Evolutionary conservation across 2,888 invertebrate genomes (phyloP).

Genomic region (Labia minor): DNA sequence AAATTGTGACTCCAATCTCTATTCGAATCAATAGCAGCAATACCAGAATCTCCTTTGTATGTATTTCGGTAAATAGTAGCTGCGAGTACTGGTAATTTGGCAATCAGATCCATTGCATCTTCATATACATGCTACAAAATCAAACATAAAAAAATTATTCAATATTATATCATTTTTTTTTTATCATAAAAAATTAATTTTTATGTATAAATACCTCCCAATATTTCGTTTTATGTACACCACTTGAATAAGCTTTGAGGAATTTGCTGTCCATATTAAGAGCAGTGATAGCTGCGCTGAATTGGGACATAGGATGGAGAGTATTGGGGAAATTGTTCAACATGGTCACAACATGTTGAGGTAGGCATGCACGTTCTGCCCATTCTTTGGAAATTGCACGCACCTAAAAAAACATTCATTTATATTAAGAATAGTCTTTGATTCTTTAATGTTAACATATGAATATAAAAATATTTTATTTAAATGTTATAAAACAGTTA

Average conservation of each 20-base stretch:
- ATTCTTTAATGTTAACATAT: neutral
- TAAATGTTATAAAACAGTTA: no score
- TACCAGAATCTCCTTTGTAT: slow-evolving; percentile 60
- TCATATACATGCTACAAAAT: slow-evolving; percentile 61
- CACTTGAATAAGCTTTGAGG: slow-evolving; percentile 78
- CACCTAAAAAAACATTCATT: slow-evolving; percentile 29
- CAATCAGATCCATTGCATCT: slow-evolving; percentile 89
- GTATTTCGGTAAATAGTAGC: slow-evolving; percentile 89
- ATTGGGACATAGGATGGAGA: slow-evolving; percentile 91
- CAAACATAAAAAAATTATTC: slow-evolving; percentile 22
- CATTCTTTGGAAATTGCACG: slow-evolving; percentile 65
- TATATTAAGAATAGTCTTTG: neutral
- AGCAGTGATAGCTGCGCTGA: slow-evolving; percentile 81
- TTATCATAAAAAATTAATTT: no score
- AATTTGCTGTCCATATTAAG: slow-evolving; percentile 88
- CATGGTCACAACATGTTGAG: slow-evolving; percentile 85
- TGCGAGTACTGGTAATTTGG: slow-evolving; percentile 86
- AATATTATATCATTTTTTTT: no score
- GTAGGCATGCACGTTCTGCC: slow-evolving; percentile 78
- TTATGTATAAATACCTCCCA: slow-evolving; percentile 73
- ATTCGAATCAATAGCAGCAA: slow-evolving; percentile 76
- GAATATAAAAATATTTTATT: neutral
- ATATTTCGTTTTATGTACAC: slow-evolving; percentile 77
- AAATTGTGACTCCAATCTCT: slow-evolving; percentile 93
- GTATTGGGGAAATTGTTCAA: slow-evolving; percentile 81